These are phyloP conservation scores for Agrilus mali DNA, from an alignment of 2,888 invertebrate genomes.

Conservation along the genomic window DNA sequence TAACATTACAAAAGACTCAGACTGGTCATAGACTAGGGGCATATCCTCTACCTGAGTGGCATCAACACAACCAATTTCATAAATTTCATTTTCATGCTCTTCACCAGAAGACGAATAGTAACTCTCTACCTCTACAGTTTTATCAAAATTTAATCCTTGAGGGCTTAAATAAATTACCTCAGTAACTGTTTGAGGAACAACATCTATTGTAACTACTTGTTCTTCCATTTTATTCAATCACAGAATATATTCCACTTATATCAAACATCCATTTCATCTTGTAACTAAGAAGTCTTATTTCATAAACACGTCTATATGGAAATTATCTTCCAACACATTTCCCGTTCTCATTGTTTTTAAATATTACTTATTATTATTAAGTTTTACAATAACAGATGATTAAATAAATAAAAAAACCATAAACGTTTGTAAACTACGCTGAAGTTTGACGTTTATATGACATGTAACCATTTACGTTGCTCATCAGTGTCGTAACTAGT, in stretches of 20 bases:
- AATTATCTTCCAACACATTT: neutral
- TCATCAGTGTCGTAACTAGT: too few species aligned
- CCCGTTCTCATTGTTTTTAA: too few species aligned
- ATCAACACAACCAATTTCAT: slow-evolving; percentile 18
- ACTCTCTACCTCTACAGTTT: slow-evolving; percentile 1
- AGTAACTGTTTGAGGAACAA: slow-evolving; percentile 18
- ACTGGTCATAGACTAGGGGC: slow-evolving; percentile 15
- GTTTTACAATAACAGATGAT: too few species aligned
- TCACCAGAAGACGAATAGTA: slow-evolving; percentile 6
- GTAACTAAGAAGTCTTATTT: neutral
- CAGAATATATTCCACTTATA: neutral
- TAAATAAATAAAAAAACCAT: too few species aligned
- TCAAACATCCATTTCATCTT: neutral
- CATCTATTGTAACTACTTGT: slow-evolving; percentile 19
- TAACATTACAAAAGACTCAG: slow-evolving; percentile 15
- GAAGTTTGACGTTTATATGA: too few species aligned
- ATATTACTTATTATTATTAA: too few species aligned
- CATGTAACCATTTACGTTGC: too few species aligned
- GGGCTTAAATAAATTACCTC: slow-evolving; percentile 17
- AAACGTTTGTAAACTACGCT: too few species aligned
- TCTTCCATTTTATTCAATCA: slow-evolving; percentile 4
- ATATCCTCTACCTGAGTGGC: slow-evolving; percentile 10
- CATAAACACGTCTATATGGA: neutral
- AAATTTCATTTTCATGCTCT: slow-evolving; percentile 8
- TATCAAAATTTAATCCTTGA: neutral